These are phyloP conservation scores for Pandemis heparana DNA, from an alignment of 2,888 invertebrate species.

Conservation along the genomic window DNA sequence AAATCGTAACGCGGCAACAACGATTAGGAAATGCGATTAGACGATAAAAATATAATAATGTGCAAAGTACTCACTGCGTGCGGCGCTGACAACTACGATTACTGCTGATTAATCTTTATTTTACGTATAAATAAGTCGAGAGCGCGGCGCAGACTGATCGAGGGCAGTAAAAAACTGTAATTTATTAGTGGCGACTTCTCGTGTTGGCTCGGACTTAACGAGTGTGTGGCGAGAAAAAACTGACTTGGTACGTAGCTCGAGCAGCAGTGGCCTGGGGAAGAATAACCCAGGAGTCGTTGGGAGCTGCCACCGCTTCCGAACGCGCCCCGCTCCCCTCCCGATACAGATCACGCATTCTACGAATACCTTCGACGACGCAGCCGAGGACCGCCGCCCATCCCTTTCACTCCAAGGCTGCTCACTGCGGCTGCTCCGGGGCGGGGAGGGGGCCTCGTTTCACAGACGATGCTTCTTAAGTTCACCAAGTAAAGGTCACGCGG, in stretches of 20 bases:
- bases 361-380: conserved; percentile 82
- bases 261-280: conserved; percentile 86
- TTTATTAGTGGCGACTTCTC: conserved; percentile 88
- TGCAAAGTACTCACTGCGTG: conserved; percentile 80
- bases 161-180: conserved; percentile 85
- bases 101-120: conserved; percentile 82
- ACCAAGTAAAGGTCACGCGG: conserved; percentile 84
- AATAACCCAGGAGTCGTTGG: conserved; percentile 86
- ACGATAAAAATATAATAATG: conserved; percentile 66
- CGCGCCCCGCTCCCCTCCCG: conserved; percentile 80
- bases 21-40: conserved; percentile 68
- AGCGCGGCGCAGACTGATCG: conserved; percentile 85
- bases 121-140: conserved; percentile 82
- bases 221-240: conserved; percentile 86
- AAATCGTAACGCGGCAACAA: conserved; percentile 17
- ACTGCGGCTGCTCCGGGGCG: conserved; percentile 73
- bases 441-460: conserved; percentile 79
- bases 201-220: conserved; percentile 87
- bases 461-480: conserved; percentile 85
- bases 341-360: conserved; percentile 86
- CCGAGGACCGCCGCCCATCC: conserved; percentile 76
- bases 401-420: conserved; percentile 75
- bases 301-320: conserved; percentile 86
- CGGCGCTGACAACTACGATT: conserved; percentile 79
- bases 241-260: conserved; percentile 85